These are phyloP conservation scores for Lordiphosa andalusiaca DNA, from an alignment of 2,888 invertebrate genomes.

Conservation along the genomic window DNA sequence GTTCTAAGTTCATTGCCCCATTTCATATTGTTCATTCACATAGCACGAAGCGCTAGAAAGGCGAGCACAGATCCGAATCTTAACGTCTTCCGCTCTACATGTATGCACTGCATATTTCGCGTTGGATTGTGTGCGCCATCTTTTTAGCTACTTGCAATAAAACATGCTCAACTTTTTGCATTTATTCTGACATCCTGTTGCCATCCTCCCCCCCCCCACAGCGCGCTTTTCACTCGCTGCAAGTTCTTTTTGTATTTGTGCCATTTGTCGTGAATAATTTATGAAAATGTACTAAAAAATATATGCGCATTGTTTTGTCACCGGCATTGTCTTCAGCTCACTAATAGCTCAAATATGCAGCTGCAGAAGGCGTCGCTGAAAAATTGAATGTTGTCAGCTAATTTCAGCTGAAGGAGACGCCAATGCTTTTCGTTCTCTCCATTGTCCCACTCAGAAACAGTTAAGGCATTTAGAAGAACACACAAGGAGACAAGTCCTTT, in stretches of 20 bases:
- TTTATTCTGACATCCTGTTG: conserved; percentile 23
- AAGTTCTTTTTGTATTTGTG: conserved; percentile 23
- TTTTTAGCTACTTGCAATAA: conserved; percentile 32
- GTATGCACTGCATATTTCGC: conserved; percentile 22
- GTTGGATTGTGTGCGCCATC: conserved; percentile 32
- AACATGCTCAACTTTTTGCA: conserved; percentile 43
- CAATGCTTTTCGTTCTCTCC: conserved; percentile 29
- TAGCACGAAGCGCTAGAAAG: conserved; percentile 4
- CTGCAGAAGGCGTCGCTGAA: conserved; percentile 18
- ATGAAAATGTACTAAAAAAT: conserved; percentile 45
- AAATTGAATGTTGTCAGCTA: conserved; percentile 42
- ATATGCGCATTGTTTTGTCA: conserved; percentile 39
- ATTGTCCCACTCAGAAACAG: conserved; percentile 37
- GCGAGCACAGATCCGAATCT: conserved; percentile 13
- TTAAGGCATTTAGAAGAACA: conserved; percentile 26
- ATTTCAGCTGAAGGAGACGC: conserved; percentile 40
- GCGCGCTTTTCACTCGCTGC: not conserved
- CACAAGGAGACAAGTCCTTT: conserved; percentile 3
- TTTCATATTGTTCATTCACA: conserved; percentile 11
- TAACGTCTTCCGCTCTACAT: conserved; percentile 17
- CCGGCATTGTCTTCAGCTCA: conserved; percentile 31
- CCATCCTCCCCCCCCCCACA: too few species aligned
- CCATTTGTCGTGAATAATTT: conserved; percentile 63
- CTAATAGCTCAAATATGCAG: conserved; percentile 52
- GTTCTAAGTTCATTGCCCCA: conserved; percentile 9